Conservation (phyloP, 2,888 invertebrate genomes). For the Camptogramma bilineatum region DNA sequence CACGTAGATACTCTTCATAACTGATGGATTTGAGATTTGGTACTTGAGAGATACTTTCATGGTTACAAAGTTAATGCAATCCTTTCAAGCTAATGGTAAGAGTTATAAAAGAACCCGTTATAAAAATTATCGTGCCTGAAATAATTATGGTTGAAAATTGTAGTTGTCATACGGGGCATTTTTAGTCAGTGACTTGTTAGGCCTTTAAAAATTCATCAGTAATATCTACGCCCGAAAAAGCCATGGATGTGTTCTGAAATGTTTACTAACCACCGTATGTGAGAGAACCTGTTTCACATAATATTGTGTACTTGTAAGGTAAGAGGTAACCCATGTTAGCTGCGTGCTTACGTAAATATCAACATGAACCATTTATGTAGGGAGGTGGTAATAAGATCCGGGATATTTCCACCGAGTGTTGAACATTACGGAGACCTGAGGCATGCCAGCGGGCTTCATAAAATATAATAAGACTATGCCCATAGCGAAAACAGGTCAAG, state of each 20-base stretch:
- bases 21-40: not conserved
- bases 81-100: not conserved
- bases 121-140: not conserved
- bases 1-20: constrained; percentile 13
- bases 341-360: constrained; percentile 54
- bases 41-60: not conserved
- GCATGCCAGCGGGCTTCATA: constrained; percentile 72
- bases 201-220: not conserved
- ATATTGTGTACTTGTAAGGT: constrained; percentile 17
- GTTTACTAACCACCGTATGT: constrained; percentile 2
- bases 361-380: constrained; percentile 59
- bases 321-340: constrained; percentile 31
- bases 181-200: not conserved
- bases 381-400: constrained; percentile 69
- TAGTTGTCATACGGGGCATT: not conserved
- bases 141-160: not conserved
- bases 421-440: constrained; percentile 68
- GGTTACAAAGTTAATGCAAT: not conserved
- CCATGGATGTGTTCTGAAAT: not conserved
- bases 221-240: not conserved
- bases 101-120: not conserved
- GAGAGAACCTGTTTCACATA: constrained; percentile 11
- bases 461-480: constrained; percentile 79
- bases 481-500: constrained; percentile 66
- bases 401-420: constrained; percentile 64